Evolutionary conservation across 2,113 vertebrate species (phyloP), one percentile per base, ranked within the genome.

Genomic region (Casuarius casuarius): DNA sequence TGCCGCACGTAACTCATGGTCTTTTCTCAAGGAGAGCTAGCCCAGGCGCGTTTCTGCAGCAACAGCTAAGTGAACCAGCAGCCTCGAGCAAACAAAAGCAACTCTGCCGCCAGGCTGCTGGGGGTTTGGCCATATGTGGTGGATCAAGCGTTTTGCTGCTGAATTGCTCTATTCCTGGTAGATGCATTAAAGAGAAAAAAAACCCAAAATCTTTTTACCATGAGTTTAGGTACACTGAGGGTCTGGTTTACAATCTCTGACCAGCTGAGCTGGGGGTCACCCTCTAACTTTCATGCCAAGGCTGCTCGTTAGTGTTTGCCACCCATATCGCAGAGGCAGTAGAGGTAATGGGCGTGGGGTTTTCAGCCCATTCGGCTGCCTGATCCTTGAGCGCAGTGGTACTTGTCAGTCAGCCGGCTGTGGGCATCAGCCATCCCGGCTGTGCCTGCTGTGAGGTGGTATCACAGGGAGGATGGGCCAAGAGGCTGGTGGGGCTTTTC

Each of bases 391-490:
- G 46, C 46, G 7, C 19, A 0, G 2, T 42, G 42, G 14, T 58
- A 4, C 35, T 44, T 23, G 4, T 62, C 58, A 61, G 59, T 33
- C 67, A 79, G 58, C 83, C 35, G 61, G 31, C 59, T 80, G 5
- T 62, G 33, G 70, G 16, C 90, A 81, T 49, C 74, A 31, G 81
- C 66, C 48, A 19, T 75, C 75, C 67, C 10, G 1, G 63, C 68
- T 66, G 85, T 87, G 74, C 91, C 54, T 0, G 0, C 68, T 65
- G 54, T 2, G 0, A 76, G 48, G 49, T 70, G 59, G 42, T 38
- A 71, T 87, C 40, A 17, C 72, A 18, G 83, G 67, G 67, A 95
- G 87, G 93, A 94, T 92, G 73, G 89, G 76, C 84, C 80, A 46
- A 73, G 72, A 87, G 52, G 70, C 67, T 7, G 2, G 20, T 0